Evolutionary conservation across 2,888 invertebrate genomes (phyloP).

Genomic region (Ganaspis brasiliensis): DNA sequence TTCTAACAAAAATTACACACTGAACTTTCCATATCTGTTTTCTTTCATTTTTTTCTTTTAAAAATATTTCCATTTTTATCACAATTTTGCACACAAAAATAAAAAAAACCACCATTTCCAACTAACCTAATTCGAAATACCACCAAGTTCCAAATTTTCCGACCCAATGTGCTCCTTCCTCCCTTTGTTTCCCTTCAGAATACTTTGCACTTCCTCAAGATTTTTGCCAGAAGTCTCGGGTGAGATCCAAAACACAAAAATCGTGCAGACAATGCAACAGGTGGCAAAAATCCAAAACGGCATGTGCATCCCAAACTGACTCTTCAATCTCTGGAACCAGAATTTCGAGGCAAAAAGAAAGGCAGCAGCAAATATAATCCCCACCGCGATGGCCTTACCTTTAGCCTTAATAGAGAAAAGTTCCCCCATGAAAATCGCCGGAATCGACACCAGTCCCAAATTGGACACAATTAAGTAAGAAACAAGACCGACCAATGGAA

Average conservation of each 20-base stretch:
- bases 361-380: conserved; percentile 84
- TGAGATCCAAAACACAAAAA: conserved; percentile 82
- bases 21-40: too few species aligned
- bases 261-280: conserved; percentile 76
- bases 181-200: conserved; percentile 62
- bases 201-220: conserved; percentile 82
- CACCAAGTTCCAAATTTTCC: background rate
- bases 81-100: too few species aligned
- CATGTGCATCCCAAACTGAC: conserved; percentile 82
- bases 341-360: conserved; percentile 84
- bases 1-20: too few species aligned
- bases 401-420: conserved; percentile 85
- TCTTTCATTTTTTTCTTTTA: too few species aligned
- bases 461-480: conserved; percentile 85
- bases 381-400: conserved; percentile 85
- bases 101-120: too few species aligned
- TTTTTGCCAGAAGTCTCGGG: conserved; percentile 85
- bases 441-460: conserved; percentile 85
- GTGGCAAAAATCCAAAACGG: conserved; percentile 83
- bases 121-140: background rate
- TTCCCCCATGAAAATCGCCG: conserved; percentile 85
- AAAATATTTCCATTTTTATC: too few species aligned
- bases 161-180: background rate
- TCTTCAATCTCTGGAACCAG: conserved; percentile 83
- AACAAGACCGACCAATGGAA: conserved; percentile 84